Evolutionary conservation across 2,797 vertebrate species (phyloP), one percentile per base, ranked within the genome.

Genomic region (Margarornis squamiger): DNA sequence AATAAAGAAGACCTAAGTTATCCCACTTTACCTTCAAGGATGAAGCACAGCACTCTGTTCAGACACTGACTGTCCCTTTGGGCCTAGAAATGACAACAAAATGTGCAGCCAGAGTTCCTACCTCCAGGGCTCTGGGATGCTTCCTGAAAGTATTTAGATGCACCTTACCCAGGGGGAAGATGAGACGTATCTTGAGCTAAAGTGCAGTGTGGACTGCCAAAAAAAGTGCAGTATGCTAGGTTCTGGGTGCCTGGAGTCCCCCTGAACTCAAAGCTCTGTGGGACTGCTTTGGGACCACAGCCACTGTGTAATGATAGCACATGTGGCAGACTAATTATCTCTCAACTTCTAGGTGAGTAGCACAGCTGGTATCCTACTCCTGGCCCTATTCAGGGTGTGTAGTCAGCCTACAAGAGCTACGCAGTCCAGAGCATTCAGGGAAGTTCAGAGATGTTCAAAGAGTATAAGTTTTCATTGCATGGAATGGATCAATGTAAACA

Each of bases 191-290:
- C 15, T 63, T 68, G 17, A 59, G 26, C 5, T 63, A 46, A 72
- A 76, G 7, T 0, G 0, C 16, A 45, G 7, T 7, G 27, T 1
- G 0, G 17, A 39, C 12, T 62, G 26, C 17, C 32, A 86, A 62
- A 63, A 67, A 48, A 2, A 26, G 1, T 36, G 4, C 29, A 51
- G 18, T 24, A 21, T 12, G 4, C 1, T 32, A 21, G 15, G 6
- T 43, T 73, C 10, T 52, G 65, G 21, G 18, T 46, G 16, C 14
- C 21, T 59, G 27, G 26, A 58, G 6, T 29, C 11, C 4, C 13
- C n/a, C 21, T 77, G 61, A 73, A 48, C 43, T 61, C 32, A 39
- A 61, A 92, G 17, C 5, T 48, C 21, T 57, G 74, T 14, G 21
- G 55, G 21, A 55, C 9, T 27, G 27, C 17, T 76, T 83, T 63